A percentile compares a stretch with the other conserved stretches of the same genome.
Evolutionary conservation across 1,140 invertebrate species (phyloP).

Genomic region (Formica selysi): DNA sequence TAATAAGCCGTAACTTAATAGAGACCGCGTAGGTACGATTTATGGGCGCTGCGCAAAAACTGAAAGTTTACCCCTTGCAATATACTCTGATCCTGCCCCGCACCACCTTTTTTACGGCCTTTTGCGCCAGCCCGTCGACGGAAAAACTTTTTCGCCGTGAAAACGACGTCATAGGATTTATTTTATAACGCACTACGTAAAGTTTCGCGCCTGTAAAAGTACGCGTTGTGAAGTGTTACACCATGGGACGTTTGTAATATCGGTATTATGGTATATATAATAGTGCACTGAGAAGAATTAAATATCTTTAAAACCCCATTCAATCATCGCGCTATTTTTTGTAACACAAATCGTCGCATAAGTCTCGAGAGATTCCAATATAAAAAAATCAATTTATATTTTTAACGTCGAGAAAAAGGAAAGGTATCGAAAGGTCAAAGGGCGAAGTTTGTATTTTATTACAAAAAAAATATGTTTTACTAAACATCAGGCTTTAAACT

Average conservation of each 20-base stretch:
- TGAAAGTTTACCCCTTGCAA: slow-evolving; percentile 37
- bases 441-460: too few relatives aligned
- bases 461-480: too few relatives aligned
- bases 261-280: neutral
- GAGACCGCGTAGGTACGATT: slow-evolving; percentile 44
- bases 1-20: slow-evolving; percentile 61
- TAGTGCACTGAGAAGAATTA: neutral
- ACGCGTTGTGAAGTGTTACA: slow-evolving; percentile 29
- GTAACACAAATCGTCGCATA: too few relatives aligned
- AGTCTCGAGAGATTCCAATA: too few relatives aligned
- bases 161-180: slow-evolving; percentile 53
- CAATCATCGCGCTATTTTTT: too few relatives aligned
- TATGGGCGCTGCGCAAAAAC: slow-evolving; percentile 58
- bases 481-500: too few relatives aligned
- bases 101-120: slow-evolving; percentile 14
- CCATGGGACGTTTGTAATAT: slow-evolving; percentile 7
- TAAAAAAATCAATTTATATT: too few relatives aligned
- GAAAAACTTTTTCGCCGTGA: slow-evolving; percentile 40
- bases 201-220: slow-evolving; percentile 33
- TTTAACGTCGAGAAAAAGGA: too few relatives aligned
- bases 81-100: slow-evolving; percentile 31
- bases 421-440: too few relatives aligned
- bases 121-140: slow-evolving; percentile 32
- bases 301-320: too few relatives aligned
- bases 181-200: slow-evolving; percentile 51